Base-by-base conservation (phyloP, 2,888 invertebrate genomes). In the Erebia palarica region DNA sequence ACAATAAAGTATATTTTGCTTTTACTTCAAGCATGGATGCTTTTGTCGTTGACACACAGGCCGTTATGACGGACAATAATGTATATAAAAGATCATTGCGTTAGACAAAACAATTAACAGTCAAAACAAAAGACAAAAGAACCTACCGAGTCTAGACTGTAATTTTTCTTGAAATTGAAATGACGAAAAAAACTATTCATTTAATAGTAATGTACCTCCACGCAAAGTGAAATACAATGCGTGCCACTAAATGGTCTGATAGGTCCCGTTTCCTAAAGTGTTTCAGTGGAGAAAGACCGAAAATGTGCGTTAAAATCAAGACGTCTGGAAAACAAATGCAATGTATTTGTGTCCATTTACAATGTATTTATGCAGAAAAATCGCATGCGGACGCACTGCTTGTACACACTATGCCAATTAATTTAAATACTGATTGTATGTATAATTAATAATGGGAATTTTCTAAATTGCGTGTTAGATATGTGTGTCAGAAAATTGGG, bases 301-400 rank as follows among this genome's bases (percentile, higher is more conserved):
- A 61, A 18, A 16, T 47, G 18, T 47, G 61, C 13, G 21, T 63
- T 14, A 63, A 63, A 63, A 63, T 47, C 16, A 66, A 66, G 14
- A 42, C 55, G 55, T 21, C 72, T 53, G 66, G 66, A 70, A 70
- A 72, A 68, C 47, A 72, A 64, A 68, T 60, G 63, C 59, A 47
- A 73, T 53, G n/a, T n/a, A n/a, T n/a, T n/a, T n/a, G n/a, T n/a
- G 51, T 67, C 4, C 65, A 63, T 71, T 66, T 18, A 57, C 49
- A 75, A 55, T 76, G 71, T 55, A 77, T 75, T 76, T 75, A 77
- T 77, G 75, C 75, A 72, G 67, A 69, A 60, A 73, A 57, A 68
- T 72, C 58, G 72, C 75, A 73, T 75, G 76, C 71, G 70, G 69
- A 68, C 70, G 67, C 70, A 69, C 69, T 65, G 36, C 42, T 10